These are phyloP conservation scores for Myripristis jacobus DNA, from an alignment of 2,797 vertebrate species.

Conservation along the genomic window DNA sequence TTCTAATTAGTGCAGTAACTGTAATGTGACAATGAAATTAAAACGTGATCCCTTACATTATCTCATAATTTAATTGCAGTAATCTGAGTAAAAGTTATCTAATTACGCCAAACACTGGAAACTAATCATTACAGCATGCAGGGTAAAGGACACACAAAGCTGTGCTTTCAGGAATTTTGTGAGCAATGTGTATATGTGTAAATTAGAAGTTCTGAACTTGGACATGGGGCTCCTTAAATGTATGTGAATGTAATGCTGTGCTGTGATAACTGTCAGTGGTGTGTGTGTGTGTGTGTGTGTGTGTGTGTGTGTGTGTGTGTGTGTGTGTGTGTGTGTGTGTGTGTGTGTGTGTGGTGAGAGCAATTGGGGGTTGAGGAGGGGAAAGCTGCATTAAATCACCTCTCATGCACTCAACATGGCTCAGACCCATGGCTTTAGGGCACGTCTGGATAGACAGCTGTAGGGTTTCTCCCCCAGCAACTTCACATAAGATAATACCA, in stretches of 20 bases:
- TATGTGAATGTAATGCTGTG: background rate
- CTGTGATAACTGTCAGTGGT: slow-evolving; percentile 27
- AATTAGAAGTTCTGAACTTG: background rate
- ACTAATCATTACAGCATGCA: no score
- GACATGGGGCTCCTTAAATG: background rate
- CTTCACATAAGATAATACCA: background rate
- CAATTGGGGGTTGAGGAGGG: background rate
- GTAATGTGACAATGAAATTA: no score
- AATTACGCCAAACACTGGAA: no score
- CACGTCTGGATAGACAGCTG: background rate
- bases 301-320: no score
- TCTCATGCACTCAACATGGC: slow-evolving; percentile 42
- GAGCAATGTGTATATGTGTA: background rate
- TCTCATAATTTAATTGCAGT: no score
- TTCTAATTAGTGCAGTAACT: no score
- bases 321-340: slow-evolving; percentile 1
- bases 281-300: slow-evolving; percentile 7
- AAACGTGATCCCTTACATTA: no score
- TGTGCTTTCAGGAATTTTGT: no score
- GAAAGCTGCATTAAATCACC: slow-evolving; percentile 25
- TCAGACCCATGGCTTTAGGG: slow-evolving; percentile 41
- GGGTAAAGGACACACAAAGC: no score
- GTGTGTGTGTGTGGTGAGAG: background rate
- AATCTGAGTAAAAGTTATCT: no score
- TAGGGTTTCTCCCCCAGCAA: background rate